Evolutionary conservation across 2,888 invertebrate genomes (phyloP).

Genomic region (Lissonota sp.): DNA sequence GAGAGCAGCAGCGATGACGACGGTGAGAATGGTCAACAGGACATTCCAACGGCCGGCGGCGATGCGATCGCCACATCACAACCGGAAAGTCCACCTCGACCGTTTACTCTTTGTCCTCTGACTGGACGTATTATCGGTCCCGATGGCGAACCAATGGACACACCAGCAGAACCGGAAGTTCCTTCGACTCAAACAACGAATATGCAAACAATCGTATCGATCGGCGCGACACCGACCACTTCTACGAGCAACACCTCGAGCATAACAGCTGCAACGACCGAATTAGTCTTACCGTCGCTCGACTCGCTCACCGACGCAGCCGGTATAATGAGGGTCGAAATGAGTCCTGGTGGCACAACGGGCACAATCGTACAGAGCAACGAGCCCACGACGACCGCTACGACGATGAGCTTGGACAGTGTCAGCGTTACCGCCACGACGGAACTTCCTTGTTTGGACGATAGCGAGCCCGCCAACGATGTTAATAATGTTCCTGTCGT

Average conservation of each 20-base stretch:
- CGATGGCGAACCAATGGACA: constrained; percentile 81
- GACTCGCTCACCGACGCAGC: constrained; percentile 78
- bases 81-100: constrained; percentile 88
- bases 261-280: constrained; percentile 72
- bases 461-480: constrained; percentile 65
- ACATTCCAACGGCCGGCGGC: constrained; percentile 82
- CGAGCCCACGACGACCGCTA: constrained; percentile 75
- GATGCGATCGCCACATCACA: constrained; percentile 85
- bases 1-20: constrained; percentile 85
- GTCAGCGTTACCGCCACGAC: constrained; percentile 75
- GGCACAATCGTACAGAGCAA: constrained; percentile 85
- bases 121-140: constrained; percentile 85
- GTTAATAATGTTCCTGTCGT: constrained; percentile 21
- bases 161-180: constrained; percentile 72
- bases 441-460: constrained; percentile 81
- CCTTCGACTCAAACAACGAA: constrained; percentile 55
- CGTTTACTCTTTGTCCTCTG: constrained; percentile 89
- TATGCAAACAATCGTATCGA: constrained; percentile 54
- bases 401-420: constrained; percentile 72
- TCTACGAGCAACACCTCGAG: constrained; percentile 68
- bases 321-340: constrained; percentile 83
- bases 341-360: constrained; percentile 88
- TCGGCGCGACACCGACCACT: constrained; percentile 51
- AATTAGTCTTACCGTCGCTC: constrained; percentile 80
- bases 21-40: constrained; percentile 84